Evolutionary conservation across 2,797 vertebrate genomes (phyloP).

Genomic region (Linurgus olivaceus): DNA sequence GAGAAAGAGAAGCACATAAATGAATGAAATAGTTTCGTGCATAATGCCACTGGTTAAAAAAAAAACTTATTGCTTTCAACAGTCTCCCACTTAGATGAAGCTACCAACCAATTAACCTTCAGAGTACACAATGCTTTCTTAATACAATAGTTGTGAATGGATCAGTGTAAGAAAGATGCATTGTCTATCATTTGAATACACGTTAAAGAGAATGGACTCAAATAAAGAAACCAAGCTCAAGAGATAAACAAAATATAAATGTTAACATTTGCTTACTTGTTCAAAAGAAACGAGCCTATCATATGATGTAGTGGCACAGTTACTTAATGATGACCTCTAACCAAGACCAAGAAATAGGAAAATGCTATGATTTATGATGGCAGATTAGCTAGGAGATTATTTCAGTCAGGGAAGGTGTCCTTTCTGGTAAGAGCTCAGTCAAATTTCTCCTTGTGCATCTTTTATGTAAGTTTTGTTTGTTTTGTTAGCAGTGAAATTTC

Average conservation of each 20-base stretch:
- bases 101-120: slow-evolving; percentile 36
- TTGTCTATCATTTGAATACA: not conserved
- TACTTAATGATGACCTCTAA: slow-evolving; percentile 16
- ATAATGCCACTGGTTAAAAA: not conserved
- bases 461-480: not conserved
- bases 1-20: not conserved
- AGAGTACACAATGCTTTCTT: not conserved
- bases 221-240: not conserved
- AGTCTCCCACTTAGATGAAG: slow-evolving; percentile 29
- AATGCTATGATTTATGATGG: slow-evolving; percentile 24
- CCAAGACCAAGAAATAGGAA: slow-evolving; percentile 30
- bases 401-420: slow-evolving; percentile 41
- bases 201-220: not conserved
- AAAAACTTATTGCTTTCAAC: slow-evolving; percentile 13
- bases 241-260: slow-evolving; percentile 17
- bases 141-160: not conserved
- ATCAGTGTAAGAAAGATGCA: not conserved
- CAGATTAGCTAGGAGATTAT: slow-evolving; percentile 29
- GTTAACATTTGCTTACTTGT: not conserved
- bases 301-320: not conserved
- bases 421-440: slow-evolving; percentile 29
- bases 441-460: not conserved
- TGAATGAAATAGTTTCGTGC: slow-evolving; percentile 19
- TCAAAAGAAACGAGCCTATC: slow-evolving; percentile 8
- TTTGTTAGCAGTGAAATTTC: slow-evolving; percentile 6